A percentile compares a stretch with the other conserved stretches of the same genome.
Conservation (phyloP, 1,140 invertebrate genomes). For the Asbolus verrucosus region DNA sequence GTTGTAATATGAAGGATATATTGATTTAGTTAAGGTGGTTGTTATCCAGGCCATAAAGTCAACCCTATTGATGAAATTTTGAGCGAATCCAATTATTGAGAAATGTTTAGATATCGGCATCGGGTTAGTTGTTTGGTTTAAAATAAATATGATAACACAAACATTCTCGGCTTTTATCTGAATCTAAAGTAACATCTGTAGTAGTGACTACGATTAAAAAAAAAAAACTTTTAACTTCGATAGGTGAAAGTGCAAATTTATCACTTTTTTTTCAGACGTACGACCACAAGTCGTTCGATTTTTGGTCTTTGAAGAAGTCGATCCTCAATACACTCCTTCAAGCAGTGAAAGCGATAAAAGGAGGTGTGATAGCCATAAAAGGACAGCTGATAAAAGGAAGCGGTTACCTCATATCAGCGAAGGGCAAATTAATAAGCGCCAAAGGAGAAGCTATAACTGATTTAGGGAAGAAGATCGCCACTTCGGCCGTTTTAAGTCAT, state of each 20-base stretch:
- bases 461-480: slow-evolving; percentile 80
- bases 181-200: too few relatives aligned
- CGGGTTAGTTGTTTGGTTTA: too few relatives aligned
- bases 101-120: too few relatives aligned
- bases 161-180: too few relatives aligned
- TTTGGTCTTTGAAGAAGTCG: slow-evolving; percentile 83
- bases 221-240: too few relatives aligned
- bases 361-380: slow-evolving; percentile 84
- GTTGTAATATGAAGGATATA: too few relatives aligned
- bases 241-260: slow-evolving; percentile 5
- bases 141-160: too few relatives aligned
- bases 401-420: slow-evolving; percentile 78
- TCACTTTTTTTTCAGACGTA: slow-evolving; percentile 62
- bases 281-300: slow-evolving; percentile 72
- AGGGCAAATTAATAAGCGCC: slow-evolving; percentile 77
- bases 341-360: slow-evolving; percentile 86
- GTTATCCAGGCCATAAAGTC: too few relatives aligned
- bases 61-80: too few relatives aligned
- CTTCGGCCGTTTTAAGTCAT: slow-evolving; percentile 74
- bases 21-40: too few relatives aligned
- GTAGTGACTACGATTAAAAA: too few relatives aligned
- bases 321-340: slow-evolving; percentile 83
- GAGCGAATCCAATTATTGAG: too few relatives aligned
- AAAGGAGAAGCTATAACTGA: slow-evolving; percentile 81
- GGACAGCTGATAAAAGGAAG: slow-evolving; percentile 87